Evolutionary conservation across 2,888 invertebrate species (phyloP), one percentile per base, ranked within the genome.

Genomic region (Corbicula japonica): DNA sequence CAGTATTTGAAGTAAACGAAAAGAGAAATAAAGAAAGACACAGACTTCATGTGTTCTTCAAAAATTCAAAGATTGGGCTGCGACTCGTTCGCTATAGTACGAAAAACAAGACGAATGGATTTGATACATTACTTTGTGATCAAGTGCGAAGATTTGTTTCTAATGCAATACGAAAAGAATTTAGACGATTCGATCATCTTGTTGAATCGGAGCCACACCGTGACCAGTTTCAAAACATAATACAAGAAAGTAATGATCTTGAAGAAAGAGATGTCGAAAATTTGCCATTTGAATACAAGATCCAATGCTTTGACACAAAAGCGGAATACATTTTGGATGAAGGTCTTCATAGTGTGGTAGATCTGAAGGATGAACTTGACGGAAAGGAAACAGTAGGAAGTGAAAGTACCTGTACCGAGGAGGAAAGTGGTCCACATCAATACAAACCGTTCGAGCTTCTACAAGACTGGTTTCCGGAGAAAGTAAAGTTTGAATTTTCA

Each of bases 401-500:
- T 5, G 75, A 76, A 34, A 62, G 26, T 15, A 72, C 63, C 46
- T 80, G 80, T 58, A 56, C 48, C 10, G 52, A 38, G 38, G 73
- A 68, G 2, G 41, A 8, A n/a, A 10, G 18, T 28, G 68, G 68
- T 28, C 80, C 80, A 23, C 80, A 80, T 52, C 2, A 34, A 3
- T 34, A 70, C 23, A 46, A 63, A 10, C 54, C 66, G 3, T 34
- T 54, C 2, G 21, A 68, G 18, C 34, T 76, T 50, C 56, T 80
- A n/a, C 41, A 41, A 46, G 76, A 80, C 26, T 80, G 80, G 80
- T 80, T 80, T 38, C 71, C 61, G 30, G 76, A 80, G 21, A 54
- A 35, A 63, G 80, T 80, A 80, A 52, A n/a, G n/a, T n/a, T n/a
- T n/a, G n/a, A n/a, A n/a, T n/a, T n/a, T n/a, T n/a, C n/a, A n/a